Conservation (phyloP, 2,888 invertebrate species). For the Parapristionchus giblindavisi region DNA sequence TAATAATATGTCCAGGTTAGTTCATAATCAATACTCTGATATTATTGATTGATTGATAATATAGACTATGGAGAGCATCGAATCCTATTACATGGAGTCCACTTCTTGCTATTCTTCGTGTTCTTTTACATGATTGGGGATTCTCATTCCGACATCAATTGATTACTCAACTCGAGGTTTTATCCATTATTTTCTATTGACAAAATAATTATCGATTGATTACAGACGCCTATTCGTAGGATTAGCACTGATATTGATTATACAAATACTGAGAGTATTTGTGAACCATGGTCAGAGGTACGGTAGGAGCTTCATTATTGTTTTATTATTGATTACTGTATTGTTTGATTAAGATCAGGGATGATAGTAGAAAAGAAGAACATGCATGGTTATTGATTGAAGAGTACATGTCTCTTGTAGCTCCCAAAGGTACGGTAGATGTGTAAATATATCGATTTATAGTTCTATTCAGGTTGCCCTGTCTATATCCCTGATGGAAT, state of each 20-base stretch:
- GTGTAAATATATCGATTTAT: neutral
- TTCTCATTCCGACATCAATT: constrained; percentile 21
- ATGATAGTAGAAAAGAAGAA: neutral
- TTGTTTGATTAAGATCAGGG: neutral
- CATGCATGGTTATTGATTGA: constrained; percentile 30
- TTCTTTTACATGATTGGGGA: constrained; percentile 31
- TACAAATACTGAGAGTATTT: neutral
- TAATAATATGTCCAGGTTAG: neutral
- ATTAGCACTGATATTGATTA: neutral
- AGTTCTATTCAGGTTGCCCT: neutral
- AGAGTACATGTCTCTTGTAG: constrained; percentile 17
- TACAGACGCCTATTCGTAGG: no score
- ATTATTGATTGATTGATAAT: no score
- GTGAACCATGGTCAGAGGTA: constrained; percentile 28
- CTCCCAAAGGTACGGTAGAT: constrained; percentile 16
- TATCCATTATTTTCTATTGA: neutral
- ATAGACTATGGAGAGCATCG: no score
- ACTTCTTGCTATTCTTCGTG: neutral
- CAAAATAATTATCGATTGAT: neutral
- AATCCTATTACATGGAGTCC: no score
- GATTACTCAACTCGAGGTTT: neutral
- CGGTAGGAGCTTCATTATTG: no score
- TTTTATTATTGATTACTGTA: neutral
- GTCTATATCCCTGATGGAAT: neutral
- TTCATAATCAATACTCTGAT: neutral